Base-by-base conservation (phyloP, 1,140 invertebrate genomes). In the Drosophila busckii region DNA sequence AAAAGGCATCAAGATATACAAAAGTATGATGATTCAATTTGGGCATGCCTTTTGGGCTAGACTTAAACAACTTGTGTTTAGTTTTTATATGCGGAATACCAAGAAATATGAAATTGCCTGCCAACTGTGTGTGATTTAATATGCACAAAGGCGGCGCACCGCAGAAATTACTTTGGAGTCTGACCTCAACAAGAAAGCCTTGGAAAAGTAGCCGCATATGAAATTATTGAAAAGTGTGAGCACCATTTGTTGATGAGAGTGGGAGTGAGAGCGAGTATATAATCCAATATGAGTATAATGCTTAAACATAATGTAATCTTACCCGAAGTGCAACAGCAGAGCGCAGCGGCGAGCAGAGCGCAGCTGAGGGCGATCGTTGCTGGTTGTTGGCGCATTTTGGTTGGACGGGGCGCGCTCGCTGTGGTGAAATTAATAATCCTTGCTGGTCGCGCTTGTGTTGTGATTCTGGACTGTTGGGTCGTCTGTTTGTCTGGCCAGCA, bases 381-480 rank as follows among this genome's bases (percentile, higher is more conserved):
- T 32, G 52, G 34, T 23, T 40, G 42, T n/a, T 17, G 10, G 22
- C 34, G 75, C 66, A 82, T 82, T 50, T 50, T 71, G 54, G 56
- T 55, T 29, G 50, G 37, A 49, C 63, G n/a, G n/a, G n/a, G n/a
- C n/a, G n/a, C n/a, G n/a, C n/a, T n/a, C n/a, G n/a, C n/a, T n/a
- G n/a, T n/a, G n/a, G n/a, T n/a, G n/a, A 69, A 80, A 82, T 80
- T 73, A 70, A 80, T 82, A 80, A 82, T 80, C 75, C 75, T 9
- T 19, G 31, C 15, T n/a, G n/a, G n/a, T n/a, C 19, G 53, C 23
- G 49, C 25, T 44, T 70, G 44, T 42, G 37, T 38, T 49, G 15
- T n/a, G n/a, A n/a, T n/a, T n/a, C n/a, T n/a, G n/a, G n/a, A n/a
- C n/a, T n/a, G n/a, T n/a, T n/a, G 23, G 12, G 35, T 22, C 23